Percentiles rank a stretch among this genome's conserved stretches.
Conservation (phyloP, 2,113 vertebrate species). For the Nansenia antarctica region DNA sequence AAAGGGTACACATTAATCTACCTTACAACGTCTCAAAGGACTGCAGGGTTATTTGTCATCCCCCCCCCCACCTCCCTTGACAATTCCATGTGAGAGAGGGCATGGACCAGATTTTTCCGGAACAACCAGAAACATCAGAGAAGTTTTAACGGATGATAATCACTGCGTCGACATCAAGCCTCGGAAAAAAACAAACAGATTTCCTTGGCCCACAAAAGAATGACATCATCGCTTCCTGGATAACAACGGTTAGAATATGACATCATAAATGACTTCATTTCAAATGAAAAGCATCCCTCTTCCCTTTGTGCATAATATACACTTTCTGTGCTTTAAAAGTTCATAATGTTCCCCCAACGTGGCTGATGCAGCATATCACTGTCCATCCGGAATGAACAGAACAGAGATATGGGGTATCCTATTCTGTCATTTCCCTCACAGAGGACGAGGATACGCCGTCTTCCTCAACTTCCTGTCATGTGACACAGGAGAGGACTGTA, state of each 20-base stretch:
- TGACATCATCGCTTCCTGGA: conserved; percentile 50
- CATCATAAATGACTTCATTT: too few relatives aligned
- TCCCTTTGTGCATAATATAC: too few relatives aligned
- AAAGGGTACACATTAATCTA: too few relatives aligned
- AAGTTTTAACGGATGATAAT: conserved; percentile 32
- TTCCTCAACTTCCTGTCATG: conserved; percentile 45
- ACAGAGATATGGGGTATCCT: conserved; percentile 51
- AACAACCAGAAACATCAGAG: conserved; percentile 18
- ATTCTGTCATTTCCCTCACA: conserved; percentile 52
- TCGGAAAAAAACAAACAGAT: background rate
- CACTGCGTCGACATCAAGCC: too few relatives aligned
- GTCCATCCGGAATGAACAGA: conserved; percentile 43
- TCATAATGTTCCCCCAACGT: background rate
- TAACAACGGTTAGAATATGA: too few relatives aligned
- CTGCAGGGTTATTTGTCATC: too few relatives aligned
- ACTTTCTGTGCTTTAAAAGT: too few relatives aligned
- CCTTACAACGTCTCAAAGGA: too few relatives aligned
- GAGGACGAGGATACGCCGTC: conserved; percentile 57
- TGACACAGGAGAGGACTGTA: conserved; percentile 35
- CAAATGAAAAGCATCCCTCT: too few relatives aligned
- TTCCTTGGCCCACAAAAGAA: conserved; percentile 31
- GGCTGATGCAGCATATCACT: conserved; percentile 29
- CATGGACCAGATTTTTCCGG: conserved; percentile 43
- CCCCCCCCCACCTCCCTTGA: too few relatives aligned
- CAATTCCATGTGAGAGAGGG: conserved; percentile 13